Percentiles rank a stretch among this genome's conserved stretches.
Conservation (phyloP, 2,113 vertebrate species). For the Alethe castanea region DNA sequence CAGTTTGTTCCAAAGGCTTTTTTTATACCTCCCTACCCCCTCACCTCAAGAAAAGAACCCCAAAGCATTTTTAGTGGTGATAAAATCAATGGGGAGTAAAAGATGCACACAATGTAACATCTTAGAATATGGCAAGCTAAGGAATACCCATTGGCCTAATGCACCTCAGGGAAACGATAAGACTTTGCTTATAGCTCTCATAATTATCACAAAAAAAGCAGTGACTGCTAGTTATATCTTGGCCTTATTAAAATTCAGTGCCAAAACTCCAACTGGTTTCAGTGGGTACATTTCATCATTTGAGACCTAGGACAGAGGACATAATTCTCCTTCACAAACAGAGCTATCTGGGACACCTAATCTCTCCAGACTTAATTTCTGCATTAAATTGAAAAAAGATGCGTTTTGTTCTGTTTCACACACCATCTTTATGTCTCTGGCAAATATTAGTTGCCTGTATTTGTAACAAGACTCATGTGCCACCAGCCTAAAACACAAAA, state of each 20-base stretch:
- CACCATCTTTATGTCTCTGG: neutral
- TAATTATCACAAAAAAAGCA: neutral
- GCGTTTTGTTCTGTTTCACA: neutral
- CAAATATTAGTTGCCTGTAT: neutral
- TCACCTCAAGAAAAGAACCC: neutral
- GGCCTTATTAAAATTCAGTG: neutral
- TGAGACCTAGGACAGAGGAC: neutral
- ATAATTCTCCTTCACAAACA: neutral
- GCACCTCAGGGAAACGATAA: neutral
- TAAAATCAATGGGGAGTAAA: slow-evolving; percentile 1
- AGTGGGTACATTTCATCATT: neutral
- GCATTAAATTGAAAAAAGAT: neutral
- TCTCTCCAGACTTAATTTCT: neutral
- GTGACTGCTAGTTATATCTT: neutral
- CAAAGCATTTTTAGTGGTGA: slow-evolving; percentile 1
- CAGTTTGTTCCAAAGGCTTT: neutral
- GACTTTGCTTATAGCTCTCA: neutral
- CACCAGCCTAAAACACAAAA: neutral
- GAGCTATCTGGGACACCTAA: neutral
- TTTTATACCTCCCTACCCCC: neutral
- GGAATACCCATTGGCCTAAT: neutral
- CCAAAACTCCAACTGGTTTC: slow-evolving; percentile 1
- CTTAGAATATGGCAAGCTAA: neutral
- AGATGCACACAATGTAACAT: neutral
- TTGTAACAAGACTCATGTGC: neutral